phyloP scores from a whole-genome alignment of 2,888 invertebrate species.

The Elmis aenea region DNA sequence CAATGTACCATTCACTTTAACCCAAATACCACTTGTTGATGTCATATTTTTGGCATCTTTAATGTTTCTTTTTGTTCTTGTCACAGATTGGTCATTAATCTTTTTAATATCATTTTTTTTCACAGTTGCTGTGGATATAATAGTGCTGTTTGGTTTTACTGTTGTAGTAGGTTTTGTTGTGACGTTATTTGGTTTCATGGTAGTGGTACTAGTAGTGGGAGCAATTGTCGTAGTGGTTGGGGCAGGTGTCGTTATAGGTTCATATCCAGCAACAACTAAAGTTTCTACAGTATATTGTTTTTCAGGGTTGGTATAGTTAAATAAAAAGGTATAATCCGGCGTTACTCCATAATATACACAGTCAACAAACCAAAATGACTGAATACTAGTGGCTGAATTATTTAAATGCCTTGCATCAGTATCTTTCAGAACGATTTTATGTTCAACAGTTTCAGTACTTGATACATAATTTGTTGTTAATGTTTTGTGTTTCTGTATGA shows the following conservation, averaged over 20 bases:
- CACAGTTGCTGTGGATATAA: slow-evolving; percentile 14
- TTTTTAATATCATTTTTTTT: slow-evolving; percentile 9
- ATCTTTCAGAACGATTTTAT: slow-evolving; percentile 54
- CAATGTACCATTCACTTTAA: slow-evolving; percentile 36
- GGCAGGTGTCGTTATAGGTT: slow-evolving; percentile 50
- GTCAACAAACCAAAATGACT: slow-evolving; percentile 76
- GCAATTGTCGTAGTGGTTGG: slow-evolving; percentile 39
- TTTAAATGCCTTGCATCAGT: slow-evolving; percentile 59
- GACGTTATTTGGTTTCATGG: slow-evolving; percentile 25
- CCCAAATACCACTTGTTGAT: slow-evolving; percentile 21
- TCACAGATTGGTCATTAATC: slow-evolving; percentile 3
- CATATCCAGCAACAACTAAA: slow-evolving; percentile 65
- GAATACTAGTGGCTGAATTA: slow-evolving; percentile 51
- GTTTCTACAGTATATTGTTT: slow-evolving; percentile 61
- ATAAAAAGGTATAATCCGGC: slow-evolving; percentile 55
- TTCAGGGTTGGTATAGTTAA: slow-evolving; percentile 60
- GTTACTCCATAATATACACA: slow-evolving; percentile 65
- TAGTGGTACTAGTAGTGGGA: slow-evolving; percentile 33
- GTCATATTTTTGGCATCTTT: slow-evolving; percentile 6
- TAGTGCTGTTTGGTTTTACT: slow-evolving; percentile 18
- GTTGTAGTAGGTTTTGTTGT: slow-evolving; percentile 21
- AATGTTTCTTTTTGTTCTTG: slow-evolving; percentile 22
- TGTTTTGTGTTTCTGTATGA: slow-evolving; percentile 60
- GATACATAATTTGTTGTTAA: slow-evolving; percentile 59
- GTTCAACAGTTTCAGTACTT: slow-evolving; percentile 54